Base-by-base conservation (phyloP, 2,888 invertebrate genomes). In the Ptilodon capucinus region DNA sequence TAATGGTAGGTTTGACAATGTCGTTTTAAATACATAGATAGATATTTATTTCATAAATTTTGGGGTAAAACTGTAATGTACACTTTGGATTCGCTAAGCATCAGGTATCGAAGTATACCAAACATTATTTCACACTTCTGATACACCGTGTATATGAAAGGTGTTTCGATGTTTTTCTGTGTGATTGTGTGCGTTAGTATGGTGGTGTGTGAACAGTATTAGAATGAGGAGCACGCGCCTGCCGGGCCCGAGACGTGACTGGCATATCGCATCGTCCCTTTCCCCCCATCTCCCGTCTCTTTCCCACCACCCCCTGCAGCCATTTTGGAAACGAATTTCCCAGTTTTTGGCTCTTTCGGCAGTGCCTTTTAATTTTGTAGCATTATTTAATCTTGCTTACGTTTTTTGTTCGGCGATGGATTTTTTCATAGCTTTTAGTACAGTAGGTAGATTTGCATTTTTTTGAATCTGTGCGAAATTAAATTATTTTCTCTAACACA, bases 191-290 rank as follows among this genome's bases (percentile, higher is more conserved):
- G 82, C 71, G 81, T 68, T 64, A 42, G 59, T 71, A 60, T 64
- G 71, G 71, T 76, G 74, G 75, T 79, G 81, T 84, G 84, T 86
- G 87, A 76, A 85, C 79, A 66, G 73, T 84, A 89, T 91, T 88
- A 87, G 89, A 79, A 90, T 88, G 89, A 77, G 75, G 75, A 84
- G 83, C 88, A 89, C 91, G 90, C 86, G 85, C 88, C 84, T 81
- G 87, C 86, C 85, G 85, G 79, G 84, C 84, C 85, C 80, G 81
- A 69, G 75, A 91, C 91, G 91, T 91, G 91, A 91, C 91, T 78
- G 78, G 91, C 91, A 91, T 91, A 79, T 81, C 85, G 82, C 81
- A 86, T 81, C 84, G 82, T 86, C 88, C 86, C 81, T 86, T 86
- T 86, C 85, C 85, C 86, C 87, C 84, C 74, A 81, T 72, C 69